These are phyloP conservation scores for Dryoscopus gambensis DNA, from an alignment of 2,113 vertebrate genomes.

Conservation along the genomic window DNA sequence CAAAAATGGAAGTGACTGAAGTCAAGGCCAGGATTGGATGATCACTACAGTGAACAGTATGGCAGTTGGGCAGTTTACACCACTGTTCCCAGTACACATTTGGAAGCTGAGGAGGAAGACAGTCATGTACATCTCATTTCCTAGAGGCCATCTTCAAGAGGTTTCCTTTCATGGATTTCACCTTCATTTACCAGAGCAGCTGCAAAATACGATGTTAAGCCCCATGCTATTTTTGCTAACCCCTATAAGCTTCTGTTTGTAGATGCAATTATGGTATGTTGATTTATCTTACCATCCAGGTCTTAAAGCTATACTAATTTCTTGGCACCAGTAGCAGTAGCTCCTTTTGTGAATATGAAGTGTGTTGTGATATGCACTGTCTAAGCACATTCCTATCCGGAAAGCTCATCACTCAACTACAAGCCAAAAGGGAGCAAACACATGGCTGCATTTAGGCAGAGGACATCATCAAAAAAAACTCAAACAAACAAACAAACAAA, in stretches of 20 bases:
- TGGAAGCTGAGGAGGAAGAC: neutral
- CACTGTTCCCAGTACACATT: neutral
- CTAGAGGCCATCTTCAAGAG: neutral
- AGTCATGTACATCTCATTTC: neutral
- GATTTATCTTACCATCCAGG: neutral
- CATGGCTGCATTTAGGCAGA: neutral
- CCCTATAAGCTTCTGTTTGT: neutral
- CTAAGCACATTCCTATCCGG: neutral
- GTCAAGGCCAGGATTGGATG: neutral
- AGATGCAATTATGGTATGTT: neutral
- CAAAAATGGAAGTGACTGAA: neutral
- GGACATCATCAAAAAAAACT: too few species aligned
- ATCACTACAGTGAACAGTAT: neutral
- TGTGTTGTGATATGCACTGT: neutral
- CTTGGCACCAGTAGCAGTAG: neutral
- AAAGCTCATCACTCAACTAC: neutral
- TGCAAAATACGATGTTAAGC: neutral
- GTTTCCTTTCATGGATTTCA: neutral
- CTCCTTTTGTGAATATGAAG: accelerated
- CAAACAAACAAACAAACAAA: too few species aligned
- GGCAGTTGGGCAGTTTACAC: accelerated
- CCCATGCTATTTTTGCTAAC: neutral
- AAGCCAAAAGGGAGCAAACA: neutral
- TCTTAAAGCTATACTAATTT: neutral
- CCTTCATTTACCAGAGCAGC: neutral